Evolutionary conservation across 2,888 invertebrate genomes (phyloP).

Genomic region (Schizotus pectinicornis): DNA sequence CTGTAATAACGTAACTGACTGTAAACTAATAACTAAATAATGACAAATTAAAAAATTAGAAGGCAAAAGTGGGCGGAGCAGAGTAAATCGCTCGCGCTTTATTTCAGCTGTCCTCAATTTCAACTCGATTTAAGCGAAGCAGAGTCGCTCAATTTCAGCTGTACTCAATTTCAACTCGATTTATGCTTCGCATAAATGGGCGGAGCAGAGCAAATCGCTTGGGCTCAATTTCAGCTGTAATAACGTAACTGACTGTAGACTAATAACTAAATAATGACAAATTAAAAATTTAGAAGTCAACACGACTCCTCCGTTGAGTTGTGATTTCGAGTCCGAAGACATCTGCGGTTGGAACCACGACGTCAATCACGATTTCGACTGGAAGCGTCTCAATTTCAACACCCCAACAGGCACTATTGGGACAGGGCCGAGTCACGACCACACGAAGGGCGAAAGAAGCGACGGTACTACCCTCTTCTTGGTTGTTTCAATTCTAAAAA

Average conservation of each 20-base stretch:
- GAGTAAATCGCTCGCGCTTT: no score
- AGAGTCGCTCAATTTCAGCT: no score
- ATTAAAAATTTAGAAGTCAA: conserved; percentile 48
- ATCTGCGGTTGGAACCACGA: conserved; percentile 84
- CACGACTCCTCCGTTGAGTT: conserved; percentile 59
- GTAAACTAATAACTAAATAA: neutral
- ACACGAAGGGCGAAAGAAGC: conserved; percentile 67
- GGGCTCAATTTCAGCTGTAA: no score
- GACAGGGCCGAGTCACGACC: conserved; percentile 79
- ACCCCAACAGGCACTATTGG: conserved; percentile 70
- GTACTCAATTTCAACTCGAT: no score
- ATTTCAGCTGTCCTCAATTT: no score
- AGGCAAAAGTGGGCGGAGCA: no score
- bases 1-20: no score
- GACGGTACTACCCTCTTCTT: conserved; percentile 53
- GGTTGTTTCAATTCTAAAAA: conserved; percentile 2
- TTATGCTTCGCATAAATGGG: no score
- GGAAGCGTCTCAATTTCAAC: conserved; percentile 69
- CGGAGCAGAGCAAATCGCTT: no score
- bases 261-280: conserved; percentile 1
- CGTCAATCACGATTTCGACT: conserved; percentile 73
- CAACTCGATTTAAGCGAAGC: no score
- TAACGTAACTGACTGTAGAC: no score
- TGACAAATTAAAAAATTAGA: conserved; percentile 43
- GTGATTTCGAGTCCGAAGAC: conserved; percentile 71